Evolutionary conservation across 2,797 vertebrate genomes (phyloP).

Genomic region (Astyanax mexicanus): DNA sequence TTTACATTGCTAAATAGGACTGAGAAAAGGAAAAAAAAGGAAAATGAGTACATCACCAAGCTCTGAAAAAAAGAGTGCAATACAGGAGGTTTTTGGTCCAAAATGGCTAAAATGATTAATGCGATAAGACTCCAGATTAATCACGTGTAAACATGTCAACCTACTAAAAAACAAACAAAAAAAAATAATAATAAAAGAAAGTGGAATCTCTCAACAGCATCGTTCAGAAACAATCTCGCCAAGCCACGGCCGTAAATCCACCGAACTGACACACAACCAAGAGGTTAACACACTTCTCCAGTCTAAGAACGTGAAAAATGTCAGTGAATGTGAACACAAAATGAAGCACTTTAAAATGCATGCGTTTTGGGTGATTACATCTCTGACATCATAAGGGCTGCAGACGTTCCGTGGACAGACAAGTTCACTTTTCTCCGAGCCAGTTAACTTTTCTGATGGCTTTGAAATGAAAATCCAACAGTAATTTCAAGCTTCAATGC

Average conservation of each 20-base stretch:
- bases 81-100: too few species aligned
- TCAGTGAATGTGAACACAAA: too few species aligned
- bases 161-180: too few species aligned
- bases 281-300: slow-evolving; percentile 27
- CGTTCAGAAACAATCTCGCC: background rate
- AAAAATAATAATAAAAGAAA: too few species aligned
- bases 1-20: too few species aligned
- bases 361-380: slow-evolving; percentile 23
- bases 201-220: too few species aligned
- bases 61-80: too few species aligned
- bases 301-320: slow-evolving; percentile 3
- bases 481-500: slow-evolving; percentile 58
- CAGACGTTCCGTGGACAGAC: slow-evolving; percentile 17
- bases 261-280: background rate
- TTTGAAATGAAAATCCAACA: slow-evolving; percentile 52
- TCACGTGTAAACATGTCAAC: too few species aligned
- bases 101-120: too few species aligned
- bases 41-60: too few species aligned
- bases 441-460: slow-evolving; percentile 45
- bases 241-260: background rate
- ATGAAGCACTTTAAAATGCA: slow-evolving; percentile 32
- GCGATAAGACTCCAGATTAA: too few species aligned
- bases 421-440: slow-evolving; percentile 30
- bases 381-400: slow-evolving; percentile 25
- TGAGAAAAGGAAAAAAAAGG: too few species aligned